Evolutionary conservation across 2,113 vertebrate species (phyloP), one percentile per base, ranked within the genome.

Genomic region (Elaphurus davidianus): DNA sequence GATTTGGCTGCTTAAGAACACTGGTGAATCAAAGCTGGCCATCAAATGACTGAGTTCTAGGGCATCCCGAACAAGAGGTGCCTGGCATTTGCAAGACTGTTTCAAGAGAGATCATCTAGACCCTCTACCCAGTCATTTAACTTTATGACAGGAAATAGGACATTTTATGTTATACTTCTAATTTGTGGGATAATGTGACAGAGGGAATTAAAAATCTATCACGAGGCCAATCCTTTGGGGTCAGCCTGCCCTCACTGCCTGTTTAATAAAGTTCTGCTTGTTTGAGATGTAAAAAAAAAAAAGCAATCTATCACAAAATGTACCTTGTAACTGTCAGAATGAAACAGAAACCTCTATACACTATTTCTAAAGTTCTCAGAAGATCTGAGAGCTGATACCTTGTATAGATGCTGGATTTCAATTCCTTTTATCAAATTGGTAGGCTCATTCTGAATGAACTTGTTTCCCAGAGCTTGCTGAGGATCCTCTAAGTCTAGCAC

Each of bases 381-480:
- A 71, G 10, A 28, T 60, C 1, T 43, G 45, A 83, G 86, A 54
- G 47, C 25, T 1, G 0, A 30, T 99, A 99, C 99, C 99, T 99
- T 99, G 87, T 98, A 98, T 1, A 99, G 99, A 93, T 99, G 99
- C 96, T 99, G 99, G 92, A 99, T 99, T 98, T 99, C 99, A 97
- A 99, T 98, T 84, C 99, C 99, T 0, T 99, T 99, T 33, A 99
- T 98, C 0, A 99, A 98, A 85, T 99, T 99, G 0, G 98, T 97
- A 3, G 99, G 99, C n/a, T 99, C 99, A n/a, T 99, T 99, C 97
- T 99, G 99, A 6, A 99, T 99, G 87, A 99, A 99, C 89, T 99
- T 99, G 28, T 99, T 99, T 97, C 99, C 99, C 85, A 98, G 87
- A 6, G 99, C 98, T 92, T 99, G 99, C 97, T 99, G 99, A 0